Evolutionary conservation across 2,113 vertebrate genomes (phyloP), one percentile per base, ranked within the genome.

Genomic region (Gobio gobio): DNA sequence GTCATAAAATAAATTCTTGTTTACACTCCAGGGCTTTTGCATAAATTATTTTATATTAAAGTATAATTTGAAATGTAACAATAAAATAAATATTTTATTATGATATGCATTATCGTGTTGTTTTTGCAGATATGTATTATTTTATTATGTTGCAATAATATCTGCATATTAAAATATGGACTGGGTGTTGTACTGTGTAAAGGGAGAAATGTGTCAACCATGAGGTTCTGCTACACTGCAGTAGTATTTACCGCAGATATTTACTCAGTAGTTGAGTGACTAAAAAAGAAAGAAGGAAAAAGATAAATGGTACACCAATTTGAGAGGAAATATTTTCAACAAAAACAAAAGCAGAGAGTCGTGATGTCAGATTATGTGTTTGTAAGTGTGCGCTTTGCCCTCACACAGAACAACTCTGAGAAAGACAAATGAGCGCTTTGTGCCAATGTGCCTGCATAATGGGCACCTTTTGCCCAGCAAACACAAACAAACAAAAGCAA

Each of bases 351-450:
- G 18, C 4, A 4, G 3, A 56, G 26, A 36, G 18, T 40, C n/a
- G 3, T n/a, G 6, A 73, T 47, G 70, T 36, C 54, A n/a, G 58
- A 47, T 63, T 18, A 47, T 79, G 58, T 63, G n/a, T 63, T 40
- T 79, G 22, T 29, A 47, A 26, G 51, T 36, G 51, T 36, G 16
- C 9, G n/a, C 22, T 78, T 72, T 61, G 51, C 26, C 56, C 45
- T 54, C 49, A 51, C 66, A 43, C 36, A 16, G 54, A 59, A 83
- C 29, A 29, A 16, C n/a, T 59, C 45, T 3, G 29, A 68, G 45
- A 33, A 70, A 49, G 85, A 49, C 51, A 72, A 76, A 76, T 76
- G 68, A 63, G 40, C 20, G 4, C 24, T 83, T 81, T 86, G 81
- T 82, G 72, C 68, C 66, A 76, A 61, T 63, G 51, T 18, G 63